Base-by-base conservation (phyloP, 2,113 vertebrate species). In the Micronycteris hirsuta region DNA sequence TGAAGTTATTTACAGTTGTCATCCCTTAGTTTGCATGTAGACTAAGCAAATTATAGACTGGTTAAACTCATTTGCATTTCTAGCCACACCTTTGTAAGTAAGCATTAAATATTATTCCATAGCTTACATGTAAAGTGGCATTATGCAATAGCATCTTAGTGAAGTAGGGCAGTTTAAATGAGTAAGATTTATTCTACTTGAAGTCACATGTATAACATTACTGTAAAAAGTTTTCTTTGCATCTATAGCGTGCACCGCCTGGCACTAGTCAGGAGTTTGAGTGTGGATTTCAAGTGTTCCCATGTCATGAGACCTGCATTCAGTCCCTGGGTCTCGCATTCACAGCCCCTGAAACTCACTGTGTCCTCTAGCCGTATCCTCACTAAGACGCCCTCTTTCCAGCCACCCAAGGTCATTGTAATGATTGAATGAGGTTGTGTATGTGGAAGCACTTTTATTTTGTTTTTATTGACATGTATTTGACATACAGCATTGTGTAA, bases 31-130 rank as follows among this genome's bases (percentile, higher is more conserved):
- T 85, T 96, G 61, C 73, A 17, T 91, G 22, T 56, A 28, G 33
- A 52, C 88, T 63, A 84, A 84, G 63, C 85, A 93, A 33, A 92
- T 89, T 86, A 43, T 43, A 80, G 81, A 22, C 61, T 31, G 28
- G 24, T n/a, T 82, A 61, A 54, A n/a, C 67, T 82, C 15, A 63
- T 92, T 94, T 97, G 83, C 84, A 56, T 94, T 92, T 89, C 84
- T 47, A 78, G 26, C 38, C 87, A 88, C 24, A 91, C 31, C 71
- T 58, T 89, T 67, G 17, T 81, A 36, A 91, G 74, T 70, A 41
- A 67, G 52, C 52, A 76, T 73, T 84, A 41, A 56, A 36, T 58
- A 2, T 52, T 84, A 38, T 68, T 83, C 49, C 19, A 0, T 90
- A 85, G 61, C n/a, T 68, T 41, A 83, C 43, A 28, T 86, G 45